Evolutionary conservation across 2,797 vertebrate species (phyloP), one percentile per base, ranked within the genome.

Genomic region (Takifugu rubripes): DNA sequence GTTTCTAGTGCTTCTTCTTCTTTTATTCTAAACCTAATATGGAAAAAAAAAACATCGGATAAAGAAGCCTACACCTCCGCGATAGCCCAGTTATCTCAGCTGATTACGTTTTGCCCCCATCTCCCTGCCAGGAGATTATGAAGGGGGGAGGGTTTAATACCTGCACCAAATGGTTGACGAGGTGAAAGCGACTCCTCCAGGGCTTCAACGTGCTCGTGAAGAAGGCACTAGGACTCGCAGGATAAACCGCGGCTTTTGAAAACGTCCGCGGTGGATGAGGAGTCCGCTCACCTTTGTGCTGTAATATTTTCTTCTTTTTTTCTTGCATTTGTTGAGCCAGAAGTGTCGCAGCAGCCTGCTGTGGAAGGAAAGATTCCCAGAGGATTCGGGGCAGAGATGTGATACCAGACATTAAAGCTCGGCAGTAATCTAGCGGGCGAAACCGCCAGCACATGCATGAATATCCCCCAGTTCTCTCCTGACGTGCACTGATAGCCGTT

Each of bases 161-260:
- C 62, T 62, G 69, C 56, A 62, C 70, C 79, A 77, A 86, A 85
- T 80, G 61, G 71, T 74, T 76, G 70, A 79, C 70, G 48, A 82
- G 66, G 69, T 83, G 57, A 58, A 68, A 66, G 72, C 66, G 59
- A 75, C 79, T 78, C 66, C 43, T 76, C 63, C 16, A 68, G 74
- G 75, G 79, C 61, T 71, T 74, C 67, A 61, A 59, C 63, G 68
- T 61, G 63, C 50, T 63, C 66, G 45, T 57, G 65, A 74, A 74
- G 59, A 71, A 52, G 65, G 77, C 72, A 68, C 67, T 52, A 52
- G 33, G 59, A 51, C 68, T 64, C 61, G 55, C 55, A 57, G 53
- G 49, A 82, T 75, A 79, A 82, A 78, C 75, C 68, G 47, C 48
- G 64, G 54, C 54, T 64, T 69, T 72, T 83, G 51, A 53, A 75